phyloP scores from a whole-genome alignment of 2,888 invertebrate genomes.

The Auanema freiburgensis region DNA sequence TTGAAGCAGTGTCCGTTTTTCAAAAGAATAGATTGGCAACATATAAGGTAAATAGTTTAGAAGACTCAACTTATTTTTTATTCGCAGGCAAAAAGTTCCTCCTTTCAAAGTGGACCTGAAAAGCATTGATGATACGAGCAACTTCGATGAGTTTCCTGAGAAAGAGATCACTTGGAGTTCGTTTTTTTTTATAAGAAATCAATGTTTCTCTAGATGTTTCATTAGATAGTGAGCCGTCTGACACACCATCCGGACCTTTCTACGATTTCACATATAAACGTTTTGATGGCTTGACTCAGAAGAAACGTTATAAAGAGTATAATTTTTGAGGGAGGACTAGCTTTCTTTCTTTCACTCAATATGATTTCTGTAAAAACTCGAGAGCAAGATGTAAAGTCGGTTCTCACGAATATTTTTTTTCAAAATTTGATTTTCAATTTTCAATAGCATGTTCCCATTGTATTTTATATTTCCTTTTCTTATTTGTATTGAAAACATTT shows the following conservation, averaged over 20 bases:
- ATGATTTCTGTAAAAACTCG: too few species aligned
- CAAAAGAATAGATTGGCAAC: slow-evolving; percentile 93
- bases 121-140: slow-evolving; percentile 98
- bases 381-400: too few species aligned
- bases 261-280: slow-evolving; percentile 99
- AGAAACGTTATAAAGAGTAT: slow-evolving; percentile 37
- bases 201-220: neutral
- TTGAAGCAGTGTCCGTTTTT: slow-evolving; percentile 89
- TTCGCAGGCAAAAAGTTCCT: slow-evolving; percentile 82
- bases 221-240: slow-evolving; percentile 26
- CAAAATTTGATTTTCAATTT: too few species aligned
- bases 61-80: too few species aligned
- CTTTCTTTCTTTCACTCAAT: too few species aligned
- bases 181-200: slow-evolving; percentile 69
- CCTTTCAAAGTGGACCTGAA: slow-evolving; percentile 96
- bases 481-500: too few species aligned
- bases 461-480: too few species aligned
- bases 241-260: slow-evolving; percentile 70
- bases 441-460: too few species aligned
- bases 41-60: slow-evolving; percentile 75
- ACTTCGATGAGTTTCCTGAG: slow-evolving; percentile 99
- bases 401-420: too few species aligned
- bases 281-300: slow-evolving; percentile 86
- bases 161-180: slow-evolving; percentile 96
- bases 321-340: too few species aligned